Base-by-base conservation (phyloP, 2,113 vertebrate genomes). In the Eclectus roratus region DNA sequence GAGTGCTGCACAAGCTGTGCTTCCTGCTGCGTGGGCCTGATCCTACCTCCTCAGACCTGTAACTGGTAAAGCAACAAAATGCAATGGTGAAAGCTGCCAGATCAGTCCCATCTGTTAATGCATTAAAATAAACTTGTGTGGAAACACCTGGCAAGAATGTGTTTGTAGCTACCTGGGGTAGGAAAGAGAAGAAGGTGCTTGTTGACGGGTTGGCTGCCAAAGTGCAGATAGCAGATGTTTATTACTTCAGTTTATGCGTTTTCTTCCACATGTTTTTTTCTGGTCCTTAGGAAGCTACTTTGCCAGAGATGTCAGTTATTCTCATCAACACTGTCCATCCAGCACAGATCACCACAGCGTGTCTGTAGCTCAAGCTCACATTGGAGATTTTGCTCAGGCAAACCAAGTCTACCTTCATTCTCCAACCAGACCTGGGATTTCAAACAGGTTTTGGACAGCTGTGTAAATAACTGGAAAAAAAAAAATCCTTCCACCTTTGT, bases 261-360 rank as follows among this genome's bases (percentile, higher is more conserved):
- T 84, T 35, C 47, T 91, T 41, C 76, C 11, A 7, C 25, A 1
- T 49, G 18, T 31, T 53, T 94, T 92, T 92, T 69, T 69, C 56
- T 80, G 90, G 39, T 87, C 85, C 39, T 49, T 84, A 98, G 98
- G 98, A 91, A 99, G 97, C 80, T 98, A 97, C 94, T 98, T 98
- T 97, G 97, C 97, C 68, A 97, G 65, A 96, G 96, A 97, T 72
- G 98, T 96, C 2, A 83, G 85, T 49, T 98, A 98, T 80, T 98
- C 98, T 7, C 49, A 98, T 87, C 73, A 7, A 7, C 97, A 87
- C 12, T 83, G 91, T 39, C 85, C 31, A 3, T 35, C 44, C 58
- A 90, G 49, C 23, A 37, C 7, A 27, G 66, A 27, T 9, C 23
- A 2, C 8, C 97, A 96, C 81, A 81, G 83, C 49, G 98, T 96